A percentile compares a stretch with the other conserved stretches of the same genome.
These are phyloP conservation scores for Entelurus aequoreus DNA, from an alignment of 2,113 vertebrate genomes.

Conservation along the genomic window DNA sequence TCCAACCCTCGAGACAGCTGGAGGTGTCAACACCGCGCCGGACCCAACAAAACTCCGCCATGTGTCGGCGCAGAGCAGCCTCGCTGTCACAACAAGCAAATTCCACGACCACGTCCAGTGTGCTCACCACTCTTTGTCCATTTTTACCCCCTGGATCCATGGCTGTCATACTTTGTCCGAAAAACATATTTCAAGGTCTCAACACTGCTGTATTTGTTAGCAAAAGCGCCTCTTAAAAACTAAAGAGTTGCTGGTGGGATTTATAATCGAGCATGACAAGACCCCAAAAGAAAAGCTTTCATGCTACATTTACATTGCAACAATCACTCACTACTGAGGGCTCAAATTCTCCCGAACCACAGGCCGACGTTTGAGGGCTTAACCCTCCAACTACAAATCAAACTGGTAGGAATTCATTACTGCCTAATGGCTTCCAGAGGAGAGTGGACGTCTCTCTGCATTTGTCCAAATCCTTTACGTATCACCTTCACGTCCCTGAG, in stretches of 20 bases:
- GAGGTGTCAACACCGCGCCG: slow-evolving; percentile 69
- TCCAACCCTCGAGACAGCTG: slow-evolving; percentile 73
- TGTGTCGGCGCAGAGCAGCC: slow-evolving; percentile 60
- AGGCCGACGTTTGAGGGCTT: slow-evolving; percentile 60
- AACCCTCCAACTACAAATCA: slow-evolving; percentile 71
- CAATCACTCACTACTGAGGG: slow-evolving; percentile 65
- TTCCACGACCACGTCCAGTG: slow-evolving; percentile 38
- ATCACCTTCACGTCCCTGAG: slow-evolving; percentile 32
- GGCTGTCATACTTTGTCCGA: background rate
- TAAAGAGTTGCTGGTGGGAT: slow-evolving; percentile 37
- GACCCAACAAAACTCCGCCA: slow-evolving; percentile 49
- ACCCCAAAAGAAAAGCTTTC: slow-evolving; percentile 56
- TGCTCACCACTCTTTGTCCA: slow-evolving; percentile 8
- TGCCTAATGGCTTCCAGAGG: slow-evolving; percentile 70
- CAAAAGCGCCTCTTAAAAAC: slow-evolving; percentile 35
- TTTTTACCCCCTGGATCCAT: slow-evolving; percentile 5
- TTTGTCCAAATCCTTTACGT: slow-evolving; percentile 16
- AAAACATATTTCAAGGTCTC: slow-evolving; percentile 1
- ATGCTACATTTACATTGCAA: slow-evolving; percentile 70
- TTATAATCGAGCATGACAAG: slow-evolving; percentile 58
- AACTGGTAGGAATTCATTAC: slow-evolving; percentile 62
- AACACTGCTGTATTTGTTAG: slow-evolving; percentile 9
- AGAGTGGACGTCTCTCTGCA: slow-evolving; percentile 35
- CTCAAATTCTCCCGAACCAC: slow-evolving; percentile 60
- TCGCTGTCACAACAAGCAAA: slow-evolving; percentile 67